Evolutionary conservation across 2,888 invertebrate species (phyloP).

Genomic region (Sminthurinus aureus): DNA sequence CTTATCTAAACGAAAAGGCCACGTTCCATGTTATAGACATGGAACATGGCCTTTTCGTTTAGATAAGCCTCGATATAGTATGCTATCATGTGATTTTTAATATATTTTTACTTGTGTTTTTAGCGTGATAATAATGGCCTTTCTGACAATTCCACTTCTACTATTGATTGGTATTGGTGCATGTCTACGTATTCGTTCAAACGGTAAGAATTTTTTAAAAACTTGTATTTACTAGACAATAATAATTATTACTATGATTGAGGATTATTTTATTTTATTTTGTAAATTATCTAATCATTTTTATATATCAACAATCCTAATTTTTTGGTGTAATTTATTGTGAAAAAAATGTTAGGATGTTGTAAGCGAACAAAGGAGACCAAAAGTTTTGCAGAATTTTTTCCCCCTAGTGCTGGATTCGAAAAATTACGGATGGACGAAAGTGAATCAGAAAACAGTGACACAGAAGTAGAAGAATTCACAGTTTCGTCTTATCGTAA

Average conservation of each 20-base stretch:
- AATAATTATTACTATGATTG: not conserved
- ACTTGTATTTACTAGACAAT: not conserved
- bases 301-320: too few relatives aligned
- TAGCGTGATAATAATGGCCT: slow-evolving; percentile 59
- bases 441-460: slow-evolving; percentile 58
- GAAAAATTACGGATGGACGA: slow-evolving; percentile 59
- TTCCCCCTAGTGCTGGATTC: slow-evolving; percentile 59
- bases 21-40: too few relatives aligned
- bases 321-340: not conserved
- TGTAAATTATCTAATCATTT: too few relatives aligned
- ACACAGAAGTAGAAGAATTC: slow-evolving; percentile 59
- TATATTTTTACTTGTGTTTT: too few relatives aligned
- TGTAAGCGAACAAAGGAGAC: slow-evolving; percentile 53
- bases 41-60: too few relatives aligned
- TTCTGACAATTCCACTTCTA: slow-evolving; percentile 58
- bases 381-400: slow-evolving; percentile 59
- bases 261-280: too few relatives aligned
- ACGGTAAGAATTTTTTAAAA: slow-evolving; percentile 42
- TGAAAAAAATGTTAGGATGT: slow-evolving; percentile 47
- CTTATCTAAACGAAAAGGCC: too few relatives aligned
- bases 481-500: slow-evolving; percentile 56
- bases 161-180: slow-evolving; percentile 55
- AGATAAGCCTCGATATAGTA: too few relatives aligned
- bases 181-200: slow-evolving; percentile 51
- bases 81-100: too few relatives aligned